phyloP scores from a whole-genome alignment of 2,113 vertebrate species.

The Riparia riparia region DNA sequence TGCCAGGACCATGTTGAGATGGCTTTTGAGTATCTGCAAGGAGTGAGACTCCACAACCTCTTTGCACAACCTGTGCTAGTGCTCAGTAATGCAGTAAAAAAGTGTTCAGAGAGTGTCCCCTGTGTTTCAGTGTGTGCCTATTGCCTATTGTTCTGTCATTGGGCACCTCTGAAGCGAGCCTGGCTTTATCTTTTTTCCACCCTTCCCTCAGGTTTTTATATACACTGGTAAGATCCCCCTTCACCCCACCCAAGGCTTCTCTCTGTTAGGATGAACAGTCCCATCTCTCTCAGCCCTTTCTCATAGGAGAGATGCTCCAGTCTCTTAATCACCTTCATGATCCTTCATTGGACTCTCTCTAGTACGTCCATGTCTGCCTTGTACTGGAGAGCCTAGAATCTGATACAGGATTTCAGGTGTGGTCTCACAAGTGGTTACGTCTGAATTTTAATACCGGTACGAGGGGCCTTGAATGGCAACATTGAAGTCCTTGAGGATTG shows the following conservation, averaged over 20 bases:
- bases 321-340: not conserved
- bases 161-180: not conserved
- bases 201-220: not conserved
- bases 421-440: not conserved
- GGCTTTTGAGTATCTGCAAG: not conserved
- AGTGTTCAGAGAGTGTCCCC: not conserved
- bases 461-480: not conserved
- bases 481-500: not conserved
- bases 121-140: not conserved
- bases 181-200: not conserved
- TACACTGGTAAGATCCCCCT: not conserved
- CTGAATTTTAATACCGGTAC: not conserved
- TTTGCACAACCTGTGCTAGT: not conserved
- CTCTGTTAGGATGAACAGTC: not conserved
- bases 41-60: not conserved
- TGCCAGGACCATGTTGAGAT: not conserved
- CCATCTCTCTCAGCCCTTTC: not conserved
- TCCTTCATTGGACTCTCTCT: not conserved
- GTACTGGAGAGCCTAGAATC: not conserved
- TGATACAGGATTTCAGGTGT: not conserved
- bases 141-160: not conserved
- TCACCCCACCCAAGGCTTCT: not conserved
- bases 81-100: not conserved
- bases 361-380: not conserved
- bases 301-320: not conserved